These are phyloP conservation scores for Neoarius graeffei DNA, from an alignment of 2,113 vertebrate genomes.

Conservation along the genomic window DNA sequence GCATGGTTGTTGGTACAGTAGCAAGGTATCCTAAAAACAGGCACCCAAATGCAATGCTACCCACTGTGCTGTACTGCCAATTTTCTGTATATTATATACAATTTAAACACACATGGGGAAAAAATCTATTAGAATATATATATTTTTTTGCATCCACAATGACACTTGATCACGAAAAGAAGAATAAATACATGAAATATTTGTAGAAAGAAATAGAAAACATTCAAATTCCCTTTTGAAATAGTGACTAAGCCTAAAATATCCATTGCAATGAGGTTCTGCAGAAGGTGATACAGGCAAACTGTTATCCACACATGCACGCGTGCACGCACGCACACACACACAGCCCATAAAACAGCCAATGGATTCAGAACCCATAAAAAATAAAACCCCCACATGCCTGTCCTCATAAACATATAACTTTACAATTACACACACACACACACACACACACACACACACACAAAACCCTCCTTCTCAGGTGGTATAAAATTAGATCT, in stretches of 20 bases:
- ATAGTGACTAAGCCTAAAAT: neutral
- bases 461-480: neutral
- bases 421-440: neutral
- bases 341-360: neutral
- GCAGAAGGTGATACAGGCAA: neutral
- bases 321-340: neutral
- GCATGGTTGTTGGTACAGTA: neutral
- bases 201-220: neutral
- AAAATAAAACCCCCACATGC: neutral
- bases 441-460: neutral
- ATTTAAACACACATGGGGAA: neutral
- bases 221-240: neutral
- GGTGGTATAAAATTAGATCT: constrained; percentile 19
- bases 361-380: neutral
- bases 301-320: neutral
- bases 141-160: neutral
- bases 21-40: neutral
- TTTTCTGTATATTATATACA: neutral
- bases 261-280: neutral
- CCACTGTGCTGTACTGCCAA: neutral
- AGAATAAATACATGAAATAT: neutral
- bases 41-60: neutral
- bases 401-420: neutral
- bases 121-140: too few relatives aligned
- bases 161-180: too few relatives aligned